Evolutionary conservation across 2,888 invertebrate genomes (phyloP).

Genomic region (Stenichneumon culpator): DNA sequence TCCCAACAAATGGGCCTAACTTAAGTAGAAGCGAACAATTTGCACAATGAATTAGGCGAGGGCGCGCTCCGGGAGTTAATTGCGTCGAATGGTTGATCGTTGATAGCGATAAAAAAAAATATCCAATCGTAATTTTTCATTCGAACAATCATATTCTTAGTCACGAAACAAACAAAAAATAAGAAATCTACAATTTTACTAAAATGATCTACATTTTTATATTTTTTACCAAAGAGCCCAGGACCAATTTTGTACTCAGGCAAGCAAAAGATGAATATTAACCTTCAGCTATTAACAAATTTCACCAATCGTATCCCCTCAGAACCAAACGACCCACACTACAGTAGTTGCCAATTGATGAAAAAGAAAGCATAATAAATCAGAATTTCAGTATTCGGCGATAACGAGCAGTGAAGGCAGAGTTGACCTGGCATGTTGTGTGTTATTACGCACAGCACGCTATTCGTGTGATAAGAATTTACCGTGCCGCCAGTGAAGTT

Average conservation of each 20-base stretch:
- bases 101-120: not conserved
- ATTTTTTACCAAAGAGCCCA: no score
- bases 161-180: no score
- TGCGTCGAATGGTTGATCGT: not conserved
- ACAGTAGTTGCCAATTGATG: no score
- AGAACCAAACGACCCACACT: not conserved
- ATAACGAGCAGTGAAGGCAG: constrained; percentile 3
- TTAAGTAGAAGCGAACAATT: not conserved
- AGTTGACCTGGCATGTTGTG: constrained; percentile 39
- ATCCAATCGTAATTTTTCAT: no score
- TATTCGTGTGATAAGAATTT: constrained; percentile 48
- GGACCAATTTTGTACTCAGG: not conserved
- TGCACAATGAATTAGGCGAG: not conserved
- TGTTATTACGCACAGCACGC: constrained; percentile 48
- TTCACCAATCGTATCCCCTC: not conserved
- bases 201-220: no score
- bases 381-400: constrained; percentile 3
- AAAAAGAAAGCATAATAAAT: not conserved
- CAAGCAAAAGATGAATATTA: not conserved
- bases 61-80: not conserved
- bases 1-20: not conserved
- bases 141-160: no score
- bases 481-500: constrained; percentile 20
- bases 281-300: not conserved
- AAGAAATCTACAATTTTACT: no score